Conservation (phyloP, 37 sponge, comb jelly and placozoan species). For the Halisarca cf. caerulea region DNA sequence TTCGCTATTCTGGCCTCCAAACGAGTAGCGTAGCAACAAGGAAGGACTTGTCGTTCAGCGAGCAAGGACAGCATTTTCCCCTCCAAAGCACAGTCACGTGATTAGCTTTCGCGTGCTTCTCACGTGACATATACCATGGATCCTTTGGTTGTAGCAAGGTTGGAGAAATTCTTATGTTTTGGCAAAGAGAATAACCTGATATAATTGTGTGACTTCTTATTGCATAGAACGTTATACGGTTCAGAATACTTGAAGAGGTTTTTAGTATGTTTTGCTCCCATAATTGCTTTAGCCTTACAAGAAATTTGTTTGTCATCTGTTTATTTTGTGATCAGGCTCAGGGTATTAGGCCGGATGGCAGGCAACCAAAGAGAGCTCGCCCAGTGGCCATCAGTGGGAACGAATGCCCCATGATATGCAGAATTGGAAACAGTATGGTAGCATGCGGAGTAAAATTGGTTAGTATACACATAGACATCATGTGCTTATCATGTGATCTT, state of each 20-base stretch:
- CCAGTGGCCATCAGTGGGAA: constrained; percentile 44
- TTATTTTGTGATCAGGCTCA: constrained; percentile 19
- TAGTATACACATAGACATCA: not conserved
- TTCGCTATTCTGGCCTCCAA: no score
- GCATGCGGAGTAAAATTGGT: constrained; percentile 73
- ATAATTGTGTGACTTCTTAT: no score
- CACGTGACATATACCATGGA: not conserved
- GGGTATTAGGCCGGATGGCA: constrained; percentile 57
- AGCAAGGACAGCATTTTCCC: not conserved
- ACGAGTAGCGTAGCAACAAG: not conserved
- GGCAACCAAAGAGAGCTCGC: constrained; percentile 8
- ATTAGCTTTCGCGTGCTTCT: no score
- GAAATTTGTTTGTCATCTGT: no score
- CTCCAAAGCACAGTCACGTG: not conserved
- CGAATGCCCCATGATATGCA: constrained; percentile 67
- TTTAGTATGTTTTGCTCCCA: not conserved
- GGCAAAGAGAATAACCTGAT: not conserved
- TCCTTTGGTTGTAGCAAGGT: not conserved
- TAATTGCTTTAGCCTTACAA: not conserved
- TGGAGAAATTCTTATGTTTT: not conserved
- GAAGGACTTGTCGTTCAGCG: not conserved
- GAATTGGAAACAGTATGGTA: constrained; percentile 62
- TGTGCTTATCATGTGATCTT: not conserved
- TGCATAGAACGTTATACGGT: constrained; percentile 8
- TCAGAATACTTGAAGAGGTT: constrained; percentile 14